Percentiles rank a stretch among this genome's conserved stretches.
These are phyloP conservation scores for Noturus placidus DNA, from an alignment of 2,113 vertebrate genomes.

Conservation along the genomic window DNA sequence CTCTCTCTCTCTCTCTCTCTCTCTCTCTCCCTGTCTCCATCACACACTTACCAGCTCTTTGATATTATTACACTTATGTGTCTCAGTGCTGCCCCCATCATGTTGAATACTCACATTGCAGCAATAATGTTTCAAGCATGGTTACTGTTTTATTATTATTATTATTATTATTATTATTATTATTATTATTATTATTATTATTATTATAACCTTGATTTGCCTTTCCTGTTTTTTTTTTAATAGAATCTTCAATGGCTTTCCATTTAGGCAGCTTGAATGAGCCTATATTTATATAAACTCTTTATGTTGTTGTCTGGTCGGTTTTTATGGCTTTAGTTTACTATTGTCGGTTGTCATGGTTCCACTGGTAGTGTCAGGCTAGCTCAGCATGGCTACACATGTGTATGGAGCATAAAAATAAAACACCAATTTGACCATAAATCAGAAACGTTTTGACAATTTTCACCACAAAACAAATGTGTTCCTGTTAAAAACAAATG, in stretches of 20 bases:
- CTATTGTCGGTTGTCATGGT: not conserved
- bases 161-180: not conserved
- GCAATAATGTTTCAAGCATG: not conserved
- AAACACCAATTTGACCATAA: not conserved
- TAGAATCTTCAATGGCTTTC: no score
- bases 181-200: no score
- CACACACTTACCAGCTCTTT: not conserved
- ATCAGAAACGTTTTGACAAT: not conserved
- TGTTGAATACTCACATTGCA: constrained; percentile 20
- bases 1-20: not conserved
- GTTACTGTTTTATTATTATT: not conserved
- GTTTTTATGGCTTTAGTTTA: not conserved
- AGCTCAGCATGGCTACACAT: not conserved
- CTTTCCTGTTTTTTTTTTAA: no score
- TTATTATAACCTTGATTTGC: no score
- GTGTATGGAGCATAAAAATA: not conserved
- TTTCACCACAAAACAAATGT: no score
- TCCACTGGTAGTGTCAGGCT: not conserved
- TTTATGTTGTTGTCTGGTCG: not conserved
- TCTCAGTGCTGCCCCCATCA: constrained; percentile 24
- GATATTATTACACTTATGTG: not conserved
- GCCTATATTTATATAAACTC: not conserved
- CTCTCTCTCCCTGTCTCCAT: not conserved
- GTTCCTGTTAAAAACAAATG: no score
- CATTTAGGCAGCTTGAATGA: not conserved